Base-by-base conservation (phyloP, 2,113 vertebrate species). In the Dendropsophus ebraccatus region DNA sequence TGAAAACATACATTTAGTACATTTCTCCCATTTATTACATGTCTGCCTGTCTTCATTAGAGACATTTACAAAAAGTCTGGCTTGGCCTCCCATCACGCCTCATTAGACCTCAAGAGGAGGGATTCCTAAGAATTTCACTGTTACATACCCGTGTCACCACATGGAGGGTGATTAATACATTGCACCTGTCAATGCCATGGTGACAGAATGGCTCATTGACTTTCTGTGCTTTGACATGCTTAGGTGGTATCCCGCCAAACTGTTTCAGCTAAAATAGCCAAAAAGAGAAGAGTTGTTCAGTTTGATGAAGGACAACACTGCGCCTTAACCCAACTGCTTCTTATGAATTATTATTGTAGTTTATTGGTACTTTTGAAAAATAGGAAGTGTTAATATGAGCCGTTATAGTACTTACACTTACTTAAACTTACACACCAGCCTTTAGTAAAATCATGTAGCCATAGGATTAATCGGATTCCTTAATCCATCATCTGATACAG, bases 51-150 rank as follows among this genome's bases (percentile, higher is more conserved):
- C 82, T 17, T 75, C 37, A 83, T 60, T 37, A n/a, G 67, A 73
- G 32, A 73, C 69, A 73, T 35, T 23, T n/a, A 12, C 12, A 62
- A 65, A 12, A 28, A 35, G 73, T 85, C 21, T 78, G 74, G 37
- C 21, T 17, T 78, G 28, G 54, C 49, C 21, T 67, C 32, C 67
- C 41, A 50, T 56, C 23, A 56, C 67, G 62, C 60, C 28, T 78
- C 84, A 70, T 78, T 69, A 79, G 30, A 32, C 47, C 35, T 49
- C 47, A 70, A 79, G 62, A 47, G 60, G 75, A 52, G 41, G 62
- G 47, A 54, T 62, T 58, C 47, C n/a, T 47, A 37, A 50, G 17
- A n/a, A 67, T 70, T 85, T 45, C 69, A 74, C 37, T 56, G 30
- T 60, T 60, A 84, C 52, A 84, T 19, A 60, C 54, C 82, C 30